Evolutionary conservation across 1,140 invertebrate species (phyloP).

Genomic region (Lucilia sericata): DNA sequence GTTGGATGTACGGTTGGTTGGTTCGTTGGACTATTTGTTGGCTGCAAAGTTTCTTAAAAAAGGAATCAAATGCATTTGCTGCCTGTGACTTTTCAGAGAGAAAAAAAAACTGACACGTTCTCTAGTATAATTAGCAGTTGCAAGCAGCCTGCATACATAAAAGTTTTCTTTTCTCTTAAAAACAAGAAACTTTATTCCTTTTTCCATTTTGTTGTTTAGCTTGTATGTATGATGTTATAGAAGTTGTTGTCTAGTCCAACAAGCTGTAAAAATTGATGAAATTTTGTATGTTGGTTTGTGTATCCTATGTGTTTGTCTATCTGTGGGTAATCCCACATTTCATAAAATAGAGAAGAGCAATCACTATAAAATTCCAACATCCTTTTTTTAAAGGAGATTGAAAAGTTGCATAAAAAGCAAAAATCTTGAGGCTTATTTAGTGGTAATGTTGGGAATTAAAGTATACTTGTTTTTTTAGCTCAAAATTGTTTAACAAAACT

Average conservation of each 20-base stretch:
- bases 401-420: background rate
- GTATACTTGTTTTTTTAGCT: background rate
- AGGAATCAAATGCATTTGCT: background rate
- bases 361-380: background rate
- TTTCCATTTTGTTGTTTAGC: background rate
- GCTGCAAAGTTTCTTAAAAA: background rate
- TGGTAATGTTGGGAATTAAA: constrained; percentile 12
- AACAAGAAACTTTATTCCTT: background rate
- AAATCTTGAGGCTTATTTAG: constrained; percentile 27
- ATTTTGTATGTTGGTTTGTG: background rate
- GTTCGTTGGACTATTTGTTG: background rate
- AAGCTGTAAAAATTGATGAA: constrained; percentile 24
- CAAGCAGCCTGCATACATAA: constrained; percentile 23
- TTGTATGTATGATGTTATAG: background rate
- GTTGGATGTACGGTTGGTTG: background rate
- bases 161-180: background rate
- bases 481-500: constrained; percentile 1
- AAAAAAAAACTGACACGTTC: background rate
- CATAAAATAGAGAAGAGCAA: background rate
- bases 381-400: constrained; percentile 1
- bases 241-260: constrained; percentile 22
- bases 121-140: constrained; percentile 24
- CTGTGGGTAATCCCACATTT: background rate
- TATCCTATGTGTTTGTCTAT: background rate
- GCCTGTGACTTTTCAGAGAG: background rate